A percentile compares a stretch with the other conserved stretches of the same genome.
These are phyloP conservation scores for Ariolimax columbianus DNA, from an alignment of 2,888 invertebrate species.

Conservation along the genomic window DNA sequence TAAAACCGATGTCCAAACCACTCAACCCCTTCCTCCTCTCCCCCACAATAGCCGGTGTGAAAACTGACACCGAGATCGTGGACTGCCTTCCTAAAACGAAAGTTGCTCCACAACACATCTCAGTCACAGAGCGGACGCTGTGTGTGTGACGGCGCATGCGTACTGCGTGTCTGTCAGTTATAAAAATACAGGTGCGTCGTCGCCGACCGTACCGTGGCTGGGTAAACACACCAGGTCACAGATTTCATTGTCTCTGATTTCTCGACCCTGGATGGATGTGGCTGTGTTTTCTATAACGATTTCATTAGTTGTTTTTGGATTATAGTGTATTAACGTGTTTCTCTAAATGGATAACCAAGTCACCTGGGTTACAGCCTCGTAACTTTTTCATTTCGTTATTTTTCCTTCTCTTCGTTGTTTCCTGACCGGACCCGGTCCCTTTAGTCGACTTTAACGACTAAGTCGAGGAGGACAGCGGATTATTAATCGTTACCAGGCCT, in stretches of 20 bases:
- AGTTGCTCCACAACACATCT: conserved; percentile 8
- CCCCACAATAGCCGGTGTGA: too few relatives aligned
- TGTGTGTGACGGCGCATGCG: conserved; percentile 13
- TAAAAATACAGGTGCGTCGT: conserved; percentile 30
- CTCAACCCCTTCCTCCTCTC: too few relatives aligned
- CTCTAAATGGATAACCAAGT: conserved; percentile 12
- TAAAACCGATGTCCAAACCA: too few relatives aligned
- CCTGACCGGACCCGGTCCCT: neutral
- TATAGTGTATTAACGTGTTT: neutral
- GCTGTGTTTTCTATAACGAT: neutral
- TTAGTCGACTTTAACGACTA: neutral
- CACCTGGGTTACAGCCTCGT: neutral
- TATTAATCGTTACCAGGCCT: neutral
- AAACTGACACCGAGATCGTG: too few relatives aligned
- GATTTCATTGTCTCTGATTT: neutral
- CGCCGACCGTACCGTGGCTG: too few relatives aligned
- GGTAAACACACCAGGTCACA: conserved; percentile 1
- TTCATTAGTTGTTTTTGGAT: neutral
- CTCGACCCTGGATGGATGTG: neutral
- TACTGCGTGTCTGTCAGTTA: neutral
- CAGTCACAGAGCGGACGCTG: neutral
- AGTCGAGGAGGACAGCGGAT: neutral
- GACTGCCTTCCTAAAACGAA: neutral
- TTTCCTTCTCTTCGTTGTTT: neutral
- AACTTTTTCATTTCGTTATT: neutral